Conservation (phyloP, 2,797 vertebrate genomes). For the Sebastes iracundus region DNA sequence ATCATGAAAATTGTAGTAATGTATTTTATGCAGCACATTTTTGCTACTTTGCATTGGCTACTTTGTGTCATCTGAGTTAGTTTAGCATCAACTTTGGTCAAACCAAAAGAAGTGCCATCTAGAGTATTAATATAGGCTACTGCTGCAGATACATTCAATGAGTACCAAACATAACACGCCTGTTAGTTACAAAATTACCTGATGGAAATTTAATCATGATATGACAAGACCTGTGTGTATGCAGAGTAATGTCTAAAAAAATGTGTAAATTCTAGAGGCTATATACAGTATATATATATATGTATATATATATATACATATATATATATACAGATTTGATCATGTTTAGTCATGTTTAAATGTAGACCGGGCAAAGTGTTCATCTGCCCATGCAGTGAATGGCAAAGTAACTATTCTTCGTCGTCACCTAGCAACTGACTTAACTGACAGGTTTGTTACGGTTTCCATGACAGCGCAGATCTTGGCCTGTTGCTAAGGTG, state of each 20-base stretch:
- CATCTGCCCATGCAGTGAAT: not conserved
- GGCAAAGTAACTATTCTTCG: conserved; percentile 28
- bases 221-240: not conserved
- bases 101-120: not conserved
- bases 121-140: not conserved
- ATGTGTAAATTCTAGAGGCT: no score
- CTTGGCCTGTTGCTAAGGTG: conserved; percentile 61
- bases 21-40: not conserved
- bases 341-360: not conserved
- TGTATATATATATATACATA: accelerated
- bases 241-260: not conserved
- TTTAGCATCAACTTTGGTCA: not conserved
- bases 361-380: not conserved
- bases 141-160: not conserved
- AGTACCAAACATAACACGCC: not conserved
- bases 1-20: not conserved
- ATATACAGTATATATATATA: no score
- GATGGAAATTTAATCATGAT: not conserved
- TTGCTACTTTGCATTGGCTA: not conserved
- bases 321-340: not conserved
- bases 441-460: conserved; percentile 59
- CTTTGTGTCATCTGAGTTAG: not conserved
- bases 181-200: not conserved
- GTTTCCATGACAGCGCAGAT: conserved; percentile 70
- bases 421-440: conserved; percentile 62